These are phyloP conservation scores for Sicus ferrugineus DNA, from an alignment of 2,888 invertebrate species.

Conservation along the genomic window DNA sequence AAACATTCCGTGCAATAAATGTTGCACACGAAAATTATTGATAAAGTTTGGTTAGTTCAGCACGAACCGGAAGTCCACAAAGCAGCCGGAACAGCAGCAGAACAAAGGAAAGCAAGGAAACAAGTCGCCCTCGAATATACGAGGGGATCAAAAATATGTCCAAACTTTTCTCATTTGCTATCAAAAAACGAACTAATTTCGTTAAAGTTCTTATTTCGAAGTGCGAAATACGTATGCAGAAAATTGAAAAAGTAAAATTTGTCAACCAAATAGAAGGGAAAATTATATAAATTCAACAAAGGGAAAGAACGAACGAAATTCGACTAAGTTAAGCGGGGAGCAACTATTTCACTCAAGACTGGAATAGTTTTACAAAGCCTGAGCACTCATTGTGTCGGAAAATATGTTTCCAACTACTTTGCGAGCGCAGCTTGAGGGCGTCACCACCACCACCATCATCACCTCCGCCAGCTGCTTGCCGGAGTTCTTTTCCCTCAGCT, in stretches of 20 bases:
- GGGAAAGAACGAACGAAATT: too few species aligned
- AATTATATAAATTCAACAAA: too few species aligned
- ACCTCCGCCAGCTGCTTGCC: too few species aligned
- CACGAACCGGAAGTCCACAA: constrained; percentile 36
- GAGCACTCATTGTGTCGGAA: too few species aligned
- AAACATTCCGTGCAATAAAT: constrained; percentile 38
- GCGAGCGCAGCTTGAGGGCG: neutral
- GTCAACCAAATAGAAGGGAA: too few species aligned
- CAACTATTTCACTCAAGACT: too few species aligned
- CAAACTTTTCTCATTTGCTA: constrained; percentile 27
- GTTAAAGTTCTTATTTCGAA: constrained; percentile 11
- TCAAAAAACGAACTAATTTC: constrained; percentile 17
- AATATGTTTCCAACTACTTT: neutral
- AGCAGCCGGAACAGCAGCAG: neutral
- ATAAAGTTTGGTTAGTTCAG: constrained; percentile 33
- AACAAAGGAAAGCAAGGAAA: neutral
- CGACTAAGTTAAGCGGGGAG: too few species aligned
- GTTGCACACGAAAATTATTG: constrained; percentile 37
- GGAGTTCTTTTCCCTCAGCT: too few species aligned
- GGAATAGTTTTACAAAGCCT: too few species aligned
- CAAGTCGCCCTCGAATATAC: neutral
- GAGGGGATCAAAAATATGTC: neutral
- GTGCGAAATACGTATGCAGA: neutral
- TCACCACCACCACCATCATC: too few species aligned
- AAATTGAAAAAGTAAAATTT: too few species aligned